Evolutionary conservation across 2,888 invertebrate species (phyloP).

Genomic region (Lithophane socia): DNA sequence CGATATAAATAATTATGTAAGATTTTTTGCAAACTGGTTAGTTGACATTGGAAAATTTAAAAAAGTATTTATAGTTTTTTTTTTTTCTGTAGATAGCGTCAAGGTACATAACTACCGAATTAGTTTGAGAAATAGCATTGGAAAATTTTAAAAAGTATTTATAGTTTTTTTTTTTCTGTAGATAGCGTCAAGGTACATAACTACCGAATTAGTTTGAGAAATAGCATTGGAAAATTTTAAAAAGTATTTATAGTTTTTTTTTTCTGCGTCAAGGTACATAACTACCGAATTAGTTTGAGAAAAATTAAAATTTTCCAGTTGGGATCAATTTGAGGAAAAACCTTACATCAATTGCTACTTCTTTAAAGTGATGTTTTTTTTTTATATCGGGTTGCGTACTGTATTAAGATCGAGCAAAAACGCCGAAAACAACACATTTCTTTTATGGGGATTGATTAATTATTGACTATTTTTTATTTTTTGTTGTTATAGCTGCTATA

Average conservation of each 20-base stretch:
- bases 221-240: constrained; percentile 25
- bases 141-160: constrained; percentile 16
- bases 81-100: background rate
- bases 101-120: background rate
- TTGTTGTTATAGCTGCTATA: too few species aligned
- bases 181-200: background rate
- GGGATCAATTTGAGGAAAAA: background rate
- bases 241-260: constrained; percentile 2
- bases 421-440: too few species aligned
- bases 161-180: background rate
- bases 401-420: too few species aligned
- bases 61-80: constrained; percentile 5
- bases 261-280: background rate
- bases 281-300: background rate
- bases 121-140: constrained; percentile 13
- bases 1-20: constrained; percentile 21
- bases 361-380: background rate
- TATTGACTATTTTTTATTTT: too few species aligned
- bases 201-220: background rate
- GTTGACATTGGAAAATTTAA: constrained; percentile 33
- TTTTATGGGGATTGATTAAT: too few species aligned
- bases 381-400: too few species aligned
- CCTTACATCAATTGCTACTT: background rate
- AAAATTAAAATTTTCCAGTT: background rate
- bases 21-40: constrained; percentile 29